These are phyloP conservation scores for Drosophila baimaii DNA, from an alignment of 1,140 invertebrate genomes.

Conservation along the genomic window DNA sequence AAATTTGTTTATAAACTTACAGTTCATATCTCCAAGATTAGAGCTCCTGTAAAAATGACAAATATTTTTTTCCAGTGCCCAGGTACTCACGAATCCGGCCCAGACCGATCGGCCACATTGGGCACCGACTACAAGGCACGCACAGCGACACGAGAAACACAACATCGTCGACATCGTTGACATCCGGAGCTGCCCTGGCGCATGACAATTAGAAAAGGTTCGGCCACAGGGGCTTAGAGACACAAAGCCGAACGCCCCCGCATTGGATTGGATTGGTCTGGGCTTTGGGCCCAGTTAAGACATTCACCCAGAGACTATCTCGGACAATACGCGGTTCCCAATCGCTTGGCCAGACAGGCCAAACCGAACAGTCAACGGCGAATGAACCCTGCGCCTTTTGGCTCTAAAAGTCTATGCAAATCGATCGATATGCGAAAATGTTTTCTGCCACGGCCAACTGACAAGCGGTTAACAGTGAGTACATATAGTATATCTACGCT, in stretches of 20 bases:
- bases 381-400: slow-evolving; percentile 46
- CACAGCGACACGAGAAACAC: slow-evolving; percentile 43
- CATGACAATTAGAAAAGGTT: slow-evolving; percentile 77
- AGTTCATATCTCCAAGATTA: not conserved
- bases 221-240: slow-evolving; percentile 23
- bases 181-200: slow-evolving; percentile 68
- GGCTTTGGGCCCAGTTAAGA: slow-evolving; percentile 34
- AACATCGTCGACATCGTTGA: slow-evolving; percentile 54
- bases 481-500: slow-evolving; percentile 13
- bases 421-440: slow-evolving; percentile 52
- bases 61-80: not conserved
- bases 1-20: not conserved
- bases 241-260: slow-evolving; percentile 19
- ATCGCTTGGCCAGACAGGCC: slow-evolving; percentile 29
- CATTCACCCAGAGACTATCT: slow-evolving; percentile 31
- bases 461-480: slow-evolving; percentile 24
- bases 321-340: slow-evolving; percentile 32
- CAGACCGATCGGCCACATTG: slow-evolving; percentile 38
- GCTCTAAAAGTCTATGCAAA: slow-evolving; percentile 49
- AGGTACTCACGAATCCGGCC: slow-evolving; percentile 4
- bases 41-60: not conserved
- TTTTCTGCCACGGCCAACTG: slow-evolving; percentile 24
- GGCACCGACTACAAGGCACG: slow-evolving; percentile 59
- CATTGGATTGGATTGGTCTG: slow-evolving; percentile 3
- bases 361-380: slow-evolving; percentile 21